Conservation (phyloP, 2,113 vertebrate species). For the Xiphophorus hellerii region DNA sequence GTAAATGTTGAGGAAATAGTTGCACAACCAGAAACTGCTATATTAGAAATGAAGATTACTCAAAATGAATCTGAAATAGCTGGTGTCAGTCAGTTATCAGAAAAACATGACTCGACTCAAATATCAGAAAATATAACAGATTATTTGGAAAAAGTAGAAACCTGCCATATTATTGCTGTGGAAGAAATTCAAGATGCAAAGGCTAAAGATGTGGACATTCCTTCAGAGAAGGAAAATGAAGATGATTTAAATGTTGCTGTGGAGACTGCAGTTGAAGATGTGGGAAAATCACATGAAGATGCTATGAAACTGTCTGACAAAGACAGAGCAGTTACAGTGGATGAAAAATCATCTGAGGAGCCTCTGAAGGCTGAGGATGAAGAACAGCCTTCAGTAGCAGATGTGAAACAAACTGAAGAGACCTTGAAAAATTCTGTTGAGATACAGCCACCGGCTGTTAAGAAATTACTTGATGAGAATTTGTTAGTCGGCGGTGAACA, state of each 20-base stretch:
- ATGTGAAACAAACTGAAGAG: conserved; percentile 19
- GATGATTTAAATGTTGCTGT: background rate
- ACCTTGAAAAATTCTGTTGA: conserved; percentile 6
- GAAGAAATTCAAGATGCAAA: background rate
- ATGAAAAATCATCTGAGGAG: conserved; percentile 19
- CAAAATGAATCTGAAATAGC: conserved; percentile 4
- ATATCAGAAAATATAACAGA: conserved; percentile 6
- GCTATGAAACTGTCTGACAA: conserved; percentile 2
- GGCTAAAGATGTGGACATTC: conserved; percentile 3
- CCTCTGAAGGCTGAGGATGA: conserved; percentile 1
- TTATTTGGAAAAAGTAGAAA: background rate
- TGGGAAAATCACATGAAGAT: background rate
- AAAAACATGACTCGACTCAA: conserved; percentile 1
- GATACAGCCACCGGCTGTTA: background rate
- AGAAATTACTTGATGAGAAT: conserved; percentile 8
- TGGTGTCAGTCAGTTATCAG: conserved; percentile 16
- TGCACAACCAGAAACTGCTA: conserved; percentile 10
- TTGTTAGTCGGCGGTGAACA: conserved; percentile 6
- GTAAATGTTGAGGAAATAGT: conserved; percentile 8
- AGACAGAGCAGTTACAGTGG: background rate
- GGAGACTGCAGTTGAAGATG: background rate
- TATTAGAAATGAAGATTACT: conserved; percentile 19
- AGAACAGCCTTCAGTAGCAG: background rate
- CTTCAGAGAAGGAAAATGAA: conserved; percentile 16
- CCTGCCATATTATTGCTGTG: background rate